Evolutionary conservation across 2,113 vertebrate species (phyloP).

Genomic region (Clarias macrocephalus): DNA sequence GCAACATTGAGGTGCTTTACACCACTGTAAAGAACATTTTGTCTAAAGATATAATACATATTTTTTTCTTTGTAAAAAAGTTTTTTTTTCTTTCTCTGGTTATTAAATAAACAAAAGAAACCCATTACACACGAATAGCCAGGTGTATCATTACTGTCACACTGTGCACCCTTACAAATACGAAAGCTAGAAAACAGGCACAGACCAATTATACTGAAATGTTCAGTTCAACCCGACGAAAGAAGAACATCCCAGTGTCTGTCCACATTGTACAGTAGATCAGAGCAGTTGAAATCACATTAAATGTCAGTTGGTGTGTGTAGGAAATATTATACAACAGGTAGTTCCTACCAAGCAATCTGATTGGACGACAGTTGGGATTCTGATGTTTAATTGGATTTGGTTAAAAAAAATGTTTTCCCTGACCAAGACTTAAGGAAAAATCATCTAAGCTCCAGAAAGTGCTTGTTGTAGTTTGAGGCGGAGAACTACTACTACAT

Average conservation of each 20-base stretch:
- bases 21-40: not conserved
- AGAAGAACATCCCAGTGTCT: not conserved
- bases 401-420: not conserved
- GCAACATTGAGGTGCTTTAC: not conserved
- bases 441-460: not conserved
- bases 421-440: not conserved
- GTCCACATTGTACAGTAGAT: not conserved
- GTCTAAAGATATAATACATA: not conserved
- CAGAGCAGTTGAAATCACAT: constrained; percentile 27
- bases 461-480: not conserved
- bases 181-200: not conserved
- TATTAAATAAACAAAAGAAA: not conserved
- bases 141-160: not conserved
- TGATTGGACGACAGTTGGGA: too few relatives aligned
- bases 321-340: not conserved
- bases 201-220: not conserved
- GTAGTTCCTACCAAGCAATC: too few relatives aligned
- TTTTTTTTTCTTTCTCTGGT: not conserved
- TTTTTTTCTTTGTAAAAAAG: not conserved
- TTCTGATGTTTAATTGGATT: not conserved
- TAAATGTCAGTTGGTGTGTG: not conserved
- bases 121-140: not conserved
- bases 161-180: not conserved
- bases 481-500: not conserved
- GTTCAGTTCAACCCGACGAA: not conserved